Percentiles rank a stretch among this genome's conserved stretches.
Conservation (phyloP, 2,888 invertebrate genomes). For the Bellardia bayeri region DNA sequence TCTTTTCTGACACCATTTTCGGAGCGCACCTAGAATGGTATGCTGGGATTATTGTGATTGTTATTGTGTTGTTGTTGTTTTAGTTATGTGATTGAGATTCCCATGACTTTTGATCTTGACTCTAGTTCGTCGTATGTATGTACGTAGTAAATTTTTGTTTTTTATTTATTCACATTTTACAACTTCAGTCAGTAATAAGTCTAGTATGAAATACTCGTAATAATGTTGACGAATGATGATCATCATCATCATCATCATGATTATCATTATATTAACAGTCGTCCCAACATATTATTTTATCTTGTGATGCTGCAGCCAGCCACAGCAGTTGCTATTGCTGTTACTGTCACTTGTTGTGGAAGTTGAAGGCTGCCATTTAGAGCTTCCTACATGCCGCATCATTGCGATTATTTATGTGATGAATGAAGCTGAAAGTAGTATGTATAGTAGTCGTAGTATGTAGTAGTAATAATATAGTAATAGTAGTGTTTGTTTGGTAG, state of each 20-base stretch:
- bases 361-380: constrained; percentile 74
- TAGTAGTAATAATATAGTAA: no score
- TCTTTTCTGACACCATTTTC: no score
- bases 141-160: constrained; percentile 23
- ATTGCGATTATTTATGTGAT: constrained; percentile 55
- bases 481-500: not conserved
- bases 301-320: constrained; percentile 17
- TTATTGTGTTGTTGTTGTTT: constrained; percentile 17
- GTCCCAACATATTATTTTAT: constrained; percentile 11
- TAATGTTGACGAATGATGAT: constrained; percentile 33
- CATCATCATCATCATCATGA: constrained; percentile 40
- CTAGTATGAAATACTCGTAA: constrained; percentile 20
- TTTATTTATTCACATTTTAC: constrained; percentile 22
- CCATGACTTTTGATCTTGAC: constrained; percentile 72
- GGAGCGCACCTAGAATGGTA: no score
- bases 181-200: constrained; percentile 51
- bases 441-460: not conserved
- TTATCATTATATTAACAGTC: not conserved
- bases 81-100: constrained; percentile 66
- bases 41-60: no score
- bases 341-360: constrained; percentile 69
- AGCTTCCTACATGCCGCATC: constrained; percentile 66
- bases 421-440: constrained; percentile 57
- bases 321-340: constrained; percentile 20
- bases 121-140: constrained; percentile 49